Conservation (phyloP, 2,797 vertebrate genomes). For the Acropternis orthonyx region DNA sequence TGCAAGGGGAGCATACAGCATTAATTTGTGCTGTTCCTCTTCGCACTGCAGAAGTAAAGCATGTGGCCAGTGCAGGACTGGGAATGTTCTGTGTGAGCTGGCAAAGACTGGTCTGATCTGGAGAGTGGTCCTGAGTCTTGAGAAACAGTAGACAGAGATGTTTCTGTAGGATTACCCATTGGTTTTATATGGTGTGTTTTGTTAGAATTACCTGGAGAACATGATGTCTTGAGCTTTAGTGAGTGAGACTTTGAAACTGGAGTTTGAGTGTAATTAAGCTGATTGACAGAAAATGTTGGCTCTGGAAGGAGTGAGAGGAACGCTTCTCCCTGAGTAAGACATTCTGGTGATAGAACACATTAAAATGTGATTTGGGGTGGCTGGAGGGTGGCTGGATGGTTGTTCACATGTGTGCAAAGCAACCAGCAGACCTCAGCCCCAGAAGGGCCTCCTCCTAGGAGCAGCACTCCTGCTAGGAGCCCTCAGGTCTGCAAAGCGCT, state of each 20-base stretch:
- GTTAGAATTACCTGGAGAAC: background rate
- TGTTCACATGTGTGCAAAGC: background rate
- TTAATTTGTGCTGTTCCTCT: background rate
- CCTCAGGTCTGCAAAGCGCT: background rate
- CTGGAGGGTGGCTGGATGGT: background rate
- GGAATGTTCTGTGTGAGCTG: background rate
- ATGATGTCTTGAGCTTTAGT: fast-evolving
- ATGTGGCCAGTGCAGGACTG: background rate
- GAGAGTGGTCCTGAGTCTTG: too few species aligned
- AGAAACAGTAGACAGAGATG: background rate
- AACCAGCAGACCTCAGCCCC: background rate
- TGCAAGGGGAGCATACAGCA: background rate
- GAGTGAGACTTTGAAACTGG: background rate
- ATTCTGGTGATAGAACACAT: background rate
- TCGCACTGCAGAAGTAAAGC: background rate
- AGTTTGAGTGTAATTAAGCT: background rate
- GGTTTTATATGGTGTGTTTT: background rate
- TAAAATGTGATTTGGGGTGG: background rate
- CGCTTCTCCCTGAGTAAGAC: background rate
- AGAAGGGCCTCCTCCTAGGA: background rate
- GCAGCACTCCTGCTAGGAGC: background rate
- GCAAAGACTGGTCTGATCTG: background rate
- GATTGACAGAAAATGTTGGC: background rate
- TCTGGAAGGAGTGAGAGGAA: background rate
- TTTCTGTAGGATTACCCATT: background rate